Conservation (phyloP, 35 echinoderm and acorn worm species). For the Acanthaster planci region DNA sequence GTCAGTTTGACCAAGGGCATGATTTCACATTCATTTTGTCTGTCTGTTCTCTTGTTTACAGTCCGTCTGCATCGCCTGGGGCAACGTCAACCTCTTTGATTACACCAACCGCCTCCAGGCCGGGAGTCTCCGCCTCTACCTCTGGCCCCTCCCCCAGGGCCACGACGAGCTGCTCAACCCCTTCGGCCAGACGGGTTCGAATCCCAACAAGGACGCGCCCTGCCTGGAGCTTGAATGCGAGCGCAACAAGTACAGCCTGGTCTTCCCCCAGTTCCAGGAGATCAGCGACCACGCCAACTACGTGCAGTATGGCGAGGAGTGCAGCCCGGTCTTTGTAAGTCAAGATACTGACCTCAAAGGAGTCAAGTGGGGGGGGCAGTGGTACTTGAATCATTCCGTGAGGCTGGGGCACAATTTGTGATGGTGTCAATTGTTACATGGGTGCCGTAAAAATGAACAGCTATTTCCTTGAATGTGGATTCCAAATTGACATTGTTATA, state of each 20-base stretch:
- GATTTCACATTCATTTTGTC: too few species aligned
- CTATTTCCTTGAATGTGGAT: too few species aligned
- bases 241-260: conserved; percentile 69
- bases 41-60: too few species aligned
- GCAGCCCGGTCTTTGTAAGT: neutral
- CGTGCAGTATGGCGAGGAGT: conserved; percentile 33
- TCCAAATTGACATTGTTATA: too few species aligned
- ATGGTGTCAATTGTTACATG: too few species aligned
- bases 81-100: conserved; percentile 97
- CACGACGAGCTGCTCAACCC: conserved; percentile 88
- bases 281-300: conserved; percentile 77
- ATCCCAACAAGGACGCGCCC: conserved; percentile 94
- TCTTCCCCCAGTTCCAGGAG: conserved; percentile 82
- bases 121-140: conserved; percentile 91
- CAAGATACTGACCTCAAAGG: too few species aligned
- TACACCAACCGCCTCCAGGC: conserved; percentile 93
- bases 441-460: too few species aligned
- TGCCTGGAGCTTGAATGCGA: conserved; percentile 96
- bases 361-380: too few species aligned
- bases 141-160: conserved; percentile 94
- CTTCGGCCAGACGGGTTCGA: conserved; percentile 90
- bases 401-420: too few species aligned
- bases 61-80: conserved; percentile 70
- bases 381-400: too few species aligned
- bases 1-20: too few species aligned